Percentiles rank a stretch among this genome's conserved stretches.
Evolutionary conservation across 2,888 invertebrate species (phyloP).

Genomic region (Drosophila kambysellisi): DNA sequence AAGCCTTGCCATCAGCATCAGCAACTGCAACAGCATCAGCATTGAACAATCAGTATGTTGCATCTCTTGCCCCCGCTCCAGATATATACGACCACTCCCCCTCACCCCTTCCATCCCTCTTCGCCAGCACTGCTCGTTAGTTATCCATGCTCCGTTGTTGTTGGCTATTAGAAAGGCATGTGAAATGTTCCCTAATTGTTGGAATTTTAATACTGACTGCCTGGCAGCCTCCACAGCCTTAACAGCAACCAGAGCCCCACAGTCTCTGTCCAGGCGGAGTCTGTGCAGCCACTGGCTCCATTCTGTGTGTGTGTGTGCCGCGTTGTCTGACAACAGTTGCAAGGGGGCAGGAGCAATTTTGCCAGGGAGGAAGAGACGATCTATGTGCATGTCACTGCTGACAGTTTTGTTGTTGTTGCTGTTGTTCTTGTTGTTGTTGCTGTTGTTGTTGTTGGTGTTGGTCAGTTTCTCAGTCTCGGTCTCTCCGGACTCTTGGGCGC

Average conservation of each 20-base stretch:
- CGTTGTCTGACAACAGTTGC: slow-evolving; percentile 38
- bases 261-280: slow-evolving; percentile 5
- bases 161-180: slow-evolving; percentile 82
- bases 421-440: slow-evolving; percentile 24
- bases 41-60: slow-evolving; percentile 69
- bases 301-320: slow-evolving; percentile 32
- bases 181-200: slow-evolving; percentile 82
- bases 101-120: not conserved
- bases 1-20: slow-evolving; percentile 7
- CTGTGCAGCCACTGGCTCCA: slow-evolving; percentile 1
- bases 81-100: not conserved
- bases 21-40: slow-evolving; percentile 14
- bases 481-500: slow-evolving; percentile 22
- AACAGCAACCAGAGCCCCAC: slow-evolving; percentile 12
- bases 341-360: not conserved
- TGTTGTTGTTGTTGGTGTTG: slow-evolving; percentile 7
- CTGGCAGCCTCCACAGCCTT: slow-evolving; percentile 42
- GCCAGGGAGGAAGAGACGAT: not conserved
- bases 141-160: slow-evolving; percentile 62
- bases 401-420: slow-evolving; percentile 34
- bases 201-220: slow-evolving; percentile 77
- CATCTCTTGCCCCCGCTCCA: slow-evolving; percentile 43
- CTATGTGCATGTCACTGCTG: slow-evolving; percentile 59
- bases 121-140: slow-evolving; percentile 21
- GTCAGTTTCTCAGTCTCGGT: slow-evolving; percentile 12